phyloP scores from a whole-genome alignment of 2,113 vertebrate genomes.

The Anhinga anhinga region DNA sequence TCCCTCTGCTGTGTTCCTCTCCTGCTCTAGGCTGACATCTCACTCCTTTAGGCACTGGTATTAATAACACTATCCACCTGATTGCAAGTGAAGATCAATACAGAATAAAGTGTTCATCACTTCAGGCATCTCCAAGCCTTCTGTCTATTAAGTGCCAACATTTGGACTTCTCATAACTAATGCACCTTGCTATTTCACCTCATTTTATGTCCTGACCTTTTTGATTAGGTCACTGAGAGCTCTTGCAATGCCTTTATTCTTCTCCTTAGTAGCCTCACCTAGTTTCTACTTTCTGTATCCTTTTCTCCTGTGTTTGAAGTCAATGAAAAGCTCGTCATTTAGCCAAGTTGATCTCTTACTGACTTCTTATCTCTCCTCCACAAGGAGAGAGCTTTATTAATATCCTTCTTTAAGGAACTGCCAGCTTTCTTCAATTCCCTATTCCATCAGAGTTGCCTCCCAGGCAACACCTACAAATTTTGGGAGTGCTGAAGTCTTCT shows the following conservation, averaged over 20 bases:
- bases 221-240: neutral
- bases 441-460: neutral
- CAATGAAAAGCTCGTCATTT: conserved; percentile 24
- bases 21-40: neutral
- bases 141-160: neutral
- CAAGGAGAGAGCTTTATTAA: conserved; percentile 12
- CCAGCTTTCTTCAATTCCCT: neutral
- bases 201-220: neutral
- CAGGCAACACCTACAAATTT: neutral
- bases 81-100: neutral
- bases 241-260: neutral
- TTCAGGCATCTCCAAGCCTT: neutral
- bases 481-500: neutral
- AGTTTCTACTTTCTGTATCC: conserved; percentile 2
- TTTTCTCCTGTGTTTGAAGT: conserved; percentile 17
- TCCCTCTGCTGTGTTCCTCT: neutral
- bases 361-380: conserved; percentile 1
- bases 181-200: neutral
- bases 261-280: neutral
- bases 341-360: neutral
- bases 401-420: neutral
- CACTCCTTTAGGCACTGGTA: neutral
- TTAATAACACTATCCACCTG: neutral
- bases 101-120: neutral
- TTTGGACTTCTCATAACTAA: neutral